A percentile compares a stretch with the other conserved stretches of the same genome.
These are phyloP conservation scores for Eupithecia pulchellata DNA, from an alignment of 2,888 invertebrate genomes.

Conservation along the genomic window DNA sequence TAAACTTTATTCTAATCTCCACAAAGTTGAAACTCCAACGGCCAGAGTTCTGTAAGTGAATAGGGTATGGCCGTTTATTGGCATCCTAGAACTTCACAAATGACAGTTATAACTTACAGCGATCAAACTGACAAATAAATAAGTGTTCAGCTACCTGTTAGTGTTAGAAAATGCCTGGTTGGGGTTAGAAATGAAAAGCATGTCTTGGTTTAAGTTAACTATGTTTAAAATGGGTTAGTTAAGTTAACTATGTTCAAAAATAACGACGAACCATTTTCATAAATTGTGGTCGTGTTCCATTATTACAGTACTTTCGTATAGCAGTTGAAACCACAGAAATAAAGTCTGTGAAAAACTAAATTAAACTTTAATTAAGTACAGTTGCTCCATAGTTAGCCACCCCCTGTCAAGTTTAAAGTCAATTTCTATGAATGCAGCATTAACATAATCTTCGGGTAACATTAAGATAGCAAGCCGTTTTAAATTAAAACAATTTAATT, in stretches of 20 bases:
- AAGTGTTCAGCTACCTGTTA: constrained; percentile 64
- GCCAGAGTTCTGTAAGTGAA: neutral
- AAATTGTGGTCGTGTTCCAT: neutral
- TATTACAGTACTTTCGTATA: neutral
- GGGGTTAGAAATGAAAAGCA: neutral
- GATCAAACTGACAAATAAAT: constrained; percentile 68
- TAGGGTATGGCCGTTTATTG: constrained; percentile 35
- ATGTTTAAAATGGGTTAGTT: too few species aligned
- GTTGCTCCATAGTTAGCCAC: too few species aligned
- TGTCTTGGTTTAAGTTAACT: neutral
- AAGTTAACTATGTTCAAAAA: neutral
- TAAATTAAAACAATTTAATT: too few species aligned
- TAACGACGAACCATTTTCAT: neutral
- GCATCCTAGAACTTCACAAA: constrained; percentile 59
- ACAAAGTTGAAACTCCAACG: constrained; percentile 22
- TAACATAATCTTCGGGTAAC: too few species aligned
- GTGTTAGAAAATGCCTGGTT: constrained; percentile 12
- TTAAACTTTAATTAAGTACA: too few species aligned
- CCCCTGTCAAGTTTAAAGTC: too few species aligned
- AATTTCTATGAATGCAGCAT: too few species aligned
- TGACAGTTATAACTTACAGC: constrained; percentile 66
- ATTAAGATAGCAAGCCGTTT: too few species aligned
- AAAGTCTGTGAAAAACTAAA: neutral
- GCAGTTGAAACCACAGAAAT: neutral
- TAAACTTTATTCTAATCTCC: neutral